Evolutionary conservation across 2,888 invertebrate species (phyloP).

Genomic region (Scelioninae gen. 1): DNA sequence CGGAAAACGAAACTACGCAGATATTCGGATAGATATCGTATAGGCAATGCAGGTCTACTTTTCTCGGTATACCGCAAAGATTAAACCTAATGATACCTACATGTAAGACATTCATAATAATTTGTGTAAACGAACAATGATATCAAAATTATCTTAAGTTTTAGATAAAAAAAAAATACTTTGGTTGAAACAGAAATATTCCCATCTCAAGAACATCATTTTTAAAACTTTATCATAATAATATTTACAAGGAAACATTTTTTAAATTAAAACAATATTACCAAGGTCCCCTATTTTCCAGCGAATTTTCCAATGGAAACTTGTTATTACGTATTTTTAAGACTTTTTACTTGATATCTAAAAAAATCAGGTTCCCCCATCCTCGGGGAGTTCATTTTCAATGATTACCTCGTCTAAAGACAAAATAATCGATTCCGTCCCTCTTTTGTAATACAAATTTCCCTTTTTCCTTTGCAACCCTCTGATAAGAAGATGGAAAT

Average conservation of each 20-base stretch:
- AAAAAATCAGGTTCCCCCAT: conserved; percentile 1
- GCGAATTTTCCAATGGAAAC: no score
- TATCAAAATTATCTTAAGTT: no score
- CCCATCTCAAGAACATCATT: no score
- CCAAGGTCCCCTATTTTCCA: no score
- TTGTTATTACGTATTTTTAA: background rate
- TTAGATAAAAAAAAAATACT: no score
- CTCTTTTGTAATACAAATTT: conserved; percentile 17
- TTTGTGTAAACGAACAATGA: no score
- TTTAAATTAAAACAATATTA: no score
- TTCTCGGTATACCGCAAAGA: background rate
- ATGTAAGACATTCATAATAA: no score
- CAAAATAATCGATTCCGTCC: conserved; percentile 18
- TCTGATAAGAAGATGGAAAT: conserved; percentile 22
- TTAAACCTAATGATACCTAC: no score
- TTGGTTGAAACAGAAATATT: no score
- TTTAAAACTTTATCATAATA: no score
- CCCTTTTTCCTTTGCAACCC: background rate
- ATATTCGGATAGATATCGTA: background rate
- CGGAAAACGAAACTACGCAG: conserved; percentile 26
- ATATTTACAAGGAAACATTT: no score
- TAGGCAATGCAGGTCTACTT: background rate
- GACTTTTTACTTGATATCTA: background rate
- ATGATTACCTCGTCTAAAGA: conserved; percentile 11
- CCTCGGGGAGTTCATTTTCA: conserved; percentile 13